Percentiles rank a stretch among this genome's conserved stretches.
These are phyloP conservation scores for Chrysomallon squamiferum DNA, from an alignment of 1,140 invertebrate genomes.

Conservation along the genomic window DNA sequence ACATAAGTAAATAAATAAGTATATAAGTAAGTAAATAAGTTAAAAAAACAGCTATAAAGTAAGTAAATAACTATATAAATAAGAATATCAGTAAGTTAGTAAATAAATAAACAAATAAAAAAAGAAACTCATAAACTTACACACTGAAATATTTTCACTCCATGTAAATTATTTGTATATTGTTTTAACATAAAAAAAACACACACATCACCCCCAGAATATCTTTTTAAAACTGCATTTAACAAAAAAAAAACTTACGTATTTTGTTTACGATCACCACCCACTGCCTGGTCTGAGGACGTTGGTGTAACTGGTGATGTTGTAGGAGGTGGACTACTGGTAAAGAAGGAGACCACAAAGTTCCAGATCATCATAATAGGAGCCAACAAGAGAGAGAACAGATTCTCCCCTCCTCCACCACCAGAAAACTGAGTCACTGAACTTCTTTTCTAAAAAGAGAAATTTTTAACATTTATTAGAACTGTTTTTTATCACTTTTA, in stretches of 20 bases:
- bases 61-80: no score
- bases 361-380: slow-evolving; percentile 43
- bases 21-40: no score
- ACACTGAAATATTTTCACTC: no score
- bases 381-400: slow-evolving; percentile 34
- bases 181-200: no score
- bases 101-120: no score
- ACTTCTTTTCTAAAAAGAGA: slow-evolving; percentile 16
- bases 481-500: no score
- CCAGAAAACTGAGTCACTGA: not conserved
- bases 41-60: no score
- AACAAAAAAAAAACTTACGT: not conserved
- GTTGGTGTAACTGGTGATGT: slow-evolving; percentile 7
- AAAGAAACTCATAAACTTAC: no score
- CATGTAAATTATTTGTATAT: no score
- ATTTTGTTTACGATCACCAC: slow-evolving; percentile 25
- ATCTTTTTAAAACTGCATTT: not conserved
- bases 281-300: not conserved
- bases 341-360: slow-evolving; percentile 34
- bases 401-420: slow-evolving; percentile 16
- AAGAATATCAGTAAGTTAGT: no score
- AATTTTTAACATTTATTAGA: no score
- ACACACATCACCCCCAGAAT: slow-evolving; percentile 9
- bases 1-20: no score
- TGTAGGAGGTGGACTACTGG: slow-evolving; percentile 10